Conservation (phyloP, 1,140 invertebrate species). For the Scylla paramamosain region DNA sequence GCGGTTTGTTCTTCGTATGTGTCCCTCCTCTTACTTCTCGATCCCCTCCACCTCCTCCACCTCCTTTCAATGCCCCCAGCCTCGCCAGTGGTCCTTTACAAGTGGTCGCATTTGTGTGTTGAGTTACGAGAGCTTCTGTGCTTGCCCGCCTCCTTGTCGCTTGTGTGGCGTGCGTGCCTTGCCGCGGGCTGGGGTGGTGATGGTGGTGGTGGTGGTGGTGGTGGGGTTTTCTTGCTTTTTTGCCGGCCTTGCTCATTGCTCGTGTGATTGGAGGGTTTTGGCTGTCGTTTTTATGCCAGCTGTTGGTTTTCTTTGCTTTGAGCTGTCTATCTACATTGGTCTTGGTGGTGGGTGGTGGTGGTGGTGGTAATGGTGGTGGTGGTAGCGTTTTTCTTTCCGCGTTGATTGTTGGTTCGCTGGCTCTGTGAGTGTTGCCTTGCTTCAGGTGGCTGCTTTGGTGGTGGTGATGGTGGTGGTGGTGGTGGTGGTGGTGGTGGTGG, state of each 20-base stretch:
- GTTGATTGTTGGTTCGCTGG: too few relatives aligned
- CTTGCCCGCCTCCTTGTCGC: background rate
- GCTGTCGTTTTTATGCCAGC: too few relatives aligned
- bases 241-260: background rate
- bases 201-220: constrained; percentile 17
- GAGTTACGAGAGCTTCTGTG: background rate
- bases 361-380: background rate
- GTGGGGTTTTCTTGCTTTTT: background rate
- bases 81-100: background rate
- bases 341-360: background rate
- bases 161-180: background rate
- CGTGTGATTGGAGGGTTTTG: background rate
- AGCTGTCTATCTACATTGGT: background rate
- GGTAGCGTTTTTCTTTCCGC: background rate
- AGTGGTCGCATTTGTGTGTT: background rate
- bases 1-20: too few relatives aligned
- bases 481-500: too few relatives aligned
- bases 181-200: background rate
- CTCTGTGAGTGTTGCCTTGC: too few relatives aligned
- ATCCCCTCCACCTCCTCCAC: background rate
- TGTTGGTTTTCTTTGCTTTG: too few relatives aligned
- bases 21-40: background rate
- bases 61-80: background rate
- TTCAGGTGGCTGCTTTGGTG: too few relatives aligned
- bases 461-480: too few relatives aligned